phyloP scores from a whole-genome alignment of 2,888 invertebrate genomes.

The Geophilus truncorum region DNA sequence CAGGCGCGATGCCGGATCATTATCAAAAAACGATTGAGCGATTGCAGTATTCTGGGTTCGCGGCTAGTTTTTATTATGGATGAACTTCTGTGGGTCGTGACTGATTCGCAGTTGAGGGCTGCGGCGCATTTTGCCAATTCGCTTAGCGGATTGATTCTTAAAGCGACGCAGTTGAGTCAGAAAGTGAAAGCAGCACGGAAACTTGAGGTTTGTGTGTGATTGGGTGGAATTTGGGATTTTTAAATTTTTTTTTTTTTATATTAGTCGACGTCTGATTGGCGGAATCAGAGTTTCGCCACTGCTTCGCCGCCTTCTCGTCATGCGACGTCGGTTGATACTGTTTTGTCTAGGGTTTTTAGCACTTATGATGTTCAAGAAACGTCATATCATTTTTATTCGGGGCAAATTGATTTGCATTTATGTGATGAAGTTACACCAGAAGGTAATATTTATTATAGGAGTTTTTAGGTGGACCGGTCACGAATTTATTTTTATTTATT shows the following conservation, averaged over 20 bases:
- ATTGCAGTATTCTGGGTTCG: conserved; percentile 89
- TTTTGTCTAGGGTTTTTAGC: conserved; percentile 63
- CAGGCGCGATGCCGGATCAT: conserved; percentile 91
- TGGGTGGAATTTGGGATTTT: too few species aligned
- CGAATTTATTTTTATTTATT: too few species aligned
- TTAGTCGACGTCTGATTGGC: not conserved
- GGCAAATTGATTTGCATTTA: conserved; percentile 89
- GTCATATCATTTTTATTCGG: conserved; percentile 90
- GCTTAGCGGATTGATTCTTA: conserved; percentile 71
- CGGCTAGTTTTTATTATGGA: conserved; percentile 87
- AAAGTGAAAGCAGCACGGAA: conserved; percentile 79
- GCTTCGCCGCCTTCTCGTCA: not conserved
- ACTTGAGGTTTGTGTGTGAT: conserved; percentile 71
- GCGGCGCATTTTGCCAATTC: conserved; percentile 85
- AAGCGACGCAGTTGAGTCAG: conserved; percentile 60
- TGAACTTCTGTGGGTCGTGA: conserved; percentile 93
- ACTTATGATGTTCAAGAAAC: conserved; percentile 94
- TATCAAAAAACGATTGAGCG: conserved; percentile 85
- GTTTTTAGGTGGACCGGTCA: too few species aligned
- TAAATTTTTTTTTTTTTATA: not conserved
- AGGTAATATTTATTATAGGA: too few species aligned
- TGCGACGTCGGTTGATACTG: not conserved
- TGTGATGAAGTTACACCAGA: conserved; percentile 78
- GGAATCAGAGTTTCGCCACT: not conserved
- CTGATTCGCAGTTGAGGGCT: conserved; percentile 91